Percentiles rank a stretch among this genome's conserved stretches.
Evolutionary conservation across 2,797 vertebrate genomes (phyloP).

Genomic region (Schizopygopsis pylzovi): DNA sequence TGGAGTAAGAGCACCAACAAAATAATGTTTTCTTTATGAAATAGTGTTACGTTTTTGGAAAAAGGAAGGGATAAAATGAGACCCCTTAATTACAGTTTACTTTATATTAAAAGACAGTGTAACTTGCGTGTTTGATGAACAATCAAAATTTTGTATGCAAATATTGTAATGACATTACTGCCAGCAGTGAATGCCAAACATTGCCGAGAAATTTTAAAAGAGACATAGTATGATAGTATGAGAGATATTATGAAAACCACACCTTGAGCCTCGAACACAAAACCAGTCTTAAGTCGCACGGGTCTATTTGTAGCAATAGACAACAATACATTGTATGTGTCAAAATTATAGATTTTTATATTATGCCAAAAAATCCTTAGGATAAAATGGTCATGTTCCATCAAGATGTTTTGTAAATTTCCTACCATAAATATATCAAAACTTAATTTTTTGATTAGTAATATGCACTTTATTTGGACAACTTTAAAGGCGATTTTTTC

Average conservation of each 20-base stretch:
- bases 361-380: too few species aligned
- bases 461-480: too few species aligned
- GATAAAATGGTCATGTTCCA: too few species aligned
- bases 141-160: neutral
- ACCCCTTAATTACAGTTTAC: neutral
- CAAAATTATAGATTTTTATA: too few species aligned
- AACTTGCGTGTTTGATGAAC: neutral
- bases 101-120: neutral
- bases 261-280: neutral
- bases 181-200: neutral
- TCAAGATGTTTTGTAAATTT: too few species aligned
- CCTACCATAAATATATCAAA: too few species aligned
- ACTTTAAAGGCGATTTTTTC: too few species aligned
- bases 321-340: too few species aligned
- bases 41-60: neutral
- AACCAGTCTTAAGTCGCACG: too few species aligned
- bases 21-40: neutral
- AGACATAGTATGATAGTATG: too few species aligned
- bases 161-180: neutral
- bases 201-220: neutral
- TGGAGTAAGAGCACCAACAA: conserved; percentile 74
- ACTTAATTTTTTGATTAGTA: too few species aligned
- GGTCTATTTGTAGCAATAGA: too few species aligned
- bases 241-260: neutral
- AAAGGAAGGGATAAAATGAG: neutral